Base-by-base conservation (phyloP, 2,888 invertebrate genomes). In the Ferdinandea cuprea region DNA sequence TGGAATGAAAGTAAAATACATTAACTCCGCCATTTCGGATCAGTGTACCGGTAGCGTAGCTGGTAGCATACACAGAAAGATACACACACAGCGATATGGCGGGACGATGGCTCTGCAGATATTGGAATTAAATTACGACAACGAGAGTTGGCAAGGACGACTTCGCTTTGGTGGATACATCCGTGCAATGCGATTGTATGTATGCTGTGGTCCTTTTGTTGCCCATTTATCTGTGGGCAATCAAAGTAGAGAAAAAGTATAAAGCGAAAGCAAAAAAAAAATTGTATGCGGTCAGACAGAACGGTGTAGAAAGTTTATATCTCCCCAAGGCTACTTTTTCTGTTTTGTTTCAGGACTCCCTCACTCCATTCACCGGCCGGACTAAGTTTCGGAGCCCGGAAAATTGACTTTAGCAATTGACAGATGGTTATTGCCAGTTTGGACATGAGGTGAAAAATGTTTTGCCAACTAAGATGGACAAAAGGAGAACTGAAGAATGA, bases 41-140 rank as follows among this genome's bases (percentile, higher is more conserved):
- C 76, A 65, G 56, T 46, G 21, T 42, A 15, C 52, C n/a, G 28
- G 17, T 40, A 15, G 19, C 17, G 15, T 40, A 6, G 8, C 9
- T 11, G n/a, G n/a, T n/a, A n/a, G n/a, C n/a, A n/a, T n/a, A 44
- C 6, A 46, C 17, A 50, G 19, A 61, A 13, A 5, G 8, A 37
- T 11, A 54, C 3, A 42, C 7, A 42, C 69, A 50, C 35, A 42
- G 19, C 15, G 30, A 4, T 15, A 13, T 13, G 50, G 32, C 30
- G 44, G 19, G 52, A 54, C 28, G 35, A 68, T 65, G 76, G 65
- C 63, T 81, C 40, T 71, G 71, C 77, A 81, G 81, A 66, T 71
- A 81, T 81, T 72, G 71, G 77, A 81, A 81, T 81, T 77, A 77
- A 81, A 81, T 81, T 81, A 81, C 81, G 66, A 66, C 81, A 77